Evolutionary conservation across 2,113 vertebrate genomes (phyloP), one percentile per base, ranked within the genome.

Genomic region (Martes martes): DNA sequence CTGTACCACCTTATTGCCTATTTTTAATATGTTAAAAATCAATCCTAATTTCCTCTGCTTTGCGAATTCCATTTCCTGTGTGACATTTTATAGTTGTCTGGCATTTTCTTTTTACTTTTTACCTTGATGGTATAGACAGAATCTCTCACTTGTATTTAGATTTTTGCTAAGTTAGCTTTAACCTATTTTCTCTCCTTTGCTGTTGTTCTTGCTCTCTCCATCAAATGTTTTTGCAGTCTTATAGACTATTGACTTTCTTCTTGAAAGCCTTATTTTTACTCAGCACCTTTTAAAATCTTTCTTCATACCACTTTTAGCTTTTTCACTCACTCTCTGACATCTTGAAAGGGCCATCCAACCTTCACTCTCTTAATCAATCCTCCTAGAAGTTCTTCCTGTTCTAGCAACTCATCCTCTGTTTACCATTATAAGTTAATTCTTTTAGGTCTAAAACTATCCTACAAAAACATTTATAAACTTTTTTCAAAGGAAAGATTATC

Each of bases 221-320:
- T 39, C 10, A 76, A 96, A n/a, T 86, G 6, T 61, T 85, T 89
- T 71, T 88, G 23, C 1, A 47, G 45, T 15, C 26, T 91, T 79
- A 63, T 59, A 45, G 47, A 94, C 80, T 98, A 93, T 87, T 83
- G 59, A 91, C 42, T 97, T 95, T 80, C 73, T 93, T 92, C 69
- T 78, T 94, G 31, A 97, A 95, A 95, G 86, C 16, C 33, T 57
- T 93, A 11, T 42, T 16, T 92, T 92, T n/a, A 87, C 28, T 93
- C 9, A 26, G 13, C 73, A 14, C 33, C 24, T 91, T 95, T 89
- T 4, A 93, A 95, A 96, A 73, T 81, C 67, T 63, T 74, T 71
- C 55, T 81, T 95, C 39, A 71, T 36, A 21, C 78, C 50, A 91
- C 36, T 52, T 89, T 83, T 57, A 83, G 78, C 83, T 90, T 96